Evolutionary conservation across 2,888 invertebrate genomes (phyloP).

Genomic region (Drosophila putrida): DNA sequence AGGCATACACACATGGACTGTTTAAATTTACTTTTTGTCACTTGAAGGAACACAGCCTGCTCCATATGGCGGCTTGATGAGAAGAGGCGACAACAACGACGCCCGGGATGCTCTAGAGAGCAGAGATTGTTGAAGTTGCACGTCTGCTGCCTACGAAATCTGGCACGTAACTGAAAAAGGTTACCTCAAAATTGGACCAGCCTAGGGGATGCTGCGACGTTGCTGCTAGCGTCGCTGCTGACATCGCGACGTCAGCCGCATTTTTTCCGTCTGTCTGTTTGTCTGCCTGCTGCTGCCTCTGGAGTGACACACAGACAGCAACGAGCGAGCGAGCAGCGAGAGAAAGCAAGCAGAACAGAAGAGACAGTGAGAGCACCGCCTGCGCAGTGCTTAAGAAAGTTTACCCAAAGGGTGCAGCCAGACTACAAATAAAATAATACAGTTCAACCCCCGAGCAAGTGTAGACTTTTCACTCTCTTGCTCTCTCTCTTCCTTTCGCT

Average conservation of each 20-base stretch:
- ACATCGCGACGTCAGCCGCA: constrained; percentile 40
- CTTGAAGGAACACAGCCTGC: constrained; percentile 36
- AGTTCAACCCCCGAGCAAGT: constrained; percentile 42
- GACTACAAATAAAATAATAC: constrained; percentile 1
- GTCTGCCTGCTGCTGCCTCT: constrained; percentile 32
- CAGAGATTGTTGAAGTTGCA: constrained; percentile 30
- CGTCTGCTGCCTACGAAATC: constrained; percentile 69
- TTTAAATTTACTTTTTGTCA: constrained; percentile 63
- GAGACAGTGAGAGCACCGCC: constrained; percentile 32
- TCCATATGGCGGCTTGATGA: constrained; percentile 66
- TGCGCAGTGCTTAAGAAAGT: constrained; percentile 54
- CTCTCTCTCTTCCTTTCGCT: constrained; percentile 8
- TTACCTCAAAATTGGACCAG: constrained; percentile 56
- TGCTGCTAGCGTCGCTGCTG: constrained; percentile 1
- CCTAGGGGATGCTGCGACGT: constrained; percentile 69
- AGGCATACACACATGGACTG: constrained; percentile 26
- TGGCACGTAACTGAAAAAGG: constrained; percentile 74
- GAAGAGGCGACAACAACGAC: constrained; percentile 20
- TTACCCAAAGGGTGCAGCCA: constrained; percentile 68
- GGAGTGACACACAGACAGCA: constrained; percentile 18
- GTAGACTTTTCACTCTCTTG: constrained; percentile 40
- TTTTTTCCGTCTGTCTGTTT: constrained; percentile 47
- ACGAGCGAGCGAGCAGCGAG: constrained; percentile 24
- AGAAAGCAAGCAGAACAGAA: not conserved
- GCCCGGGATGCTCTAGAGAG: constrained; percentile 14